Evolutionary conservation across 2,797 vertebrate species (phyloP), one percentile per base, ranked within the genome.

Genomic region (Centroberyx gerrardi): DNA sequence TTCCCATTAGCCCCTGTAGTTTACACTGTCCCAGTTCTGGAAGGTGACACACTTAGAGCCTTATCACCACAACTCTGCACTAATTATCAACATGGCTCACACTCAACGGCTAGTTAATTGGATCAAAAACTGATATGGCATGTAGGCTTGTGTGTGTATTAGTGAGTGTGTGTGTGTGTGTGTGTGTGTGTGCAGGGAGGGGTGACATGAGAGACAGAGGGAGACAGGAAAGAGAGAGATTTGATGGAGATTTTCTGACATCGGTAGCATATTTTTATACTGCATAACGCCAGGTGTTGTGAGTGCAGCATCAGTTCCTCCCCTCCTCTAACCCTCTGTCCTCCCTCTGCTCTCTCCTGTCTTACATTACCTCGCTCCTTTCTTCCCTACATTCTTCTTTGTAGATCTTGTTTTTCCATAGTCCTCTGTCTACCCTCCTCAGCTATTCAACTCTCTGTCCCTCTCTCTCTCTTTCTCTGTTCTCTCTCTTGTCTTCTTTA

Each of bases 21-120:
- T 87, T 62, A 63, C 73, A 66, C 76, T 88, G 91, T 82, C 91
- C 91, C 80, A 92, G 46, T 92, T 94, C 82, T 84, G 74, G 79
- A 93, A 91, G 92, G 90, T 93, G 91, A 92, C 92, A 93, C 87
- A 92, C 83, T 93, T 94, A 88, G 60, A 87, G 84, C 82, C 62
- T 76, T 73, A 88, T 85, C 85, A 78, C 81, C 31, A 78, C 80
- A 83, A 62, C 72, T 78, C 81, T 81, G 83, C 48, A 56, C 88
- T 85, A 93, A 88, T 92, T 91, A 91, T 87, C 80, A 83, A 72
- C 69, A 63, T 49, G 72, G 63, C 74, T 91, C 74, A 74, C 69
- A 64, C 86, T 44, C 85, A 74, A 87, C 78, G 69, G 72, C 22
- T 42, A 77, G 66, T 66, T 89, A 92, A 91, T 81, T 88, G 82